Evolutionary conservation across 1,140 invertebrate genomes (phyloP).

Genomic region (Argopecten irradians): DNA sequence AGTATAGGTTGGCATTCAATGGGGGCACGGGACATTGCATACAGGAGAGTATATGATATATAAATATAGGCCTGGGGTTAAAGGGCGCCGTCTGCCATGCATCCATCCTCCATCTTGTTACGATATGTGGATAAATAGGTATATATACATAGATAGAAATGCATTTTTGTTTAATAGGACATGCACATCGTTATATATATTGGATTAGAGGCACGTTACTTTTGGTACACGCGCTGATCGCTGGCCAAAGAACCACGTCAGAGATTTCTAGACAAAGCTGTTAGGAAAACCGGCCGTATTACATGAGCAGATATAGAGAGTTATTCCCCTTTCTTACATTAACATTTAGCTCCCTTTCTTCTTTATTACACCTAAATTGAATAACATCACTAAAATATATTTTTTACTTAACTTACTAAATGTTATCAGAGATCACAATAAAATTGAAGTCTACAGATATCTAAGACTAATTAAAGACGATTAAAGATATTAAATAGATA

Average conservation of each 20-base stretch:
- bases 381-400: no score
- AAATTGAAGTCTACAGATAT: no score
- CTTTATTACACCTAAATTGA: no score
- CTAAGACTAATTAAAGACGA: no score
- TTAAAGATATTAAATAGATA: no score
- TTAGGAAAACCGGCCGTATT: neutral
- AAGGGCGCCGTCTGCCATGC: conserved; percentile 44
- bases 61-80: conserved; percentile 38
- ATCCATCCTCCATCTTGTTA: conserved; percentile 55
- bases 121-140: conserved; percentile 36
- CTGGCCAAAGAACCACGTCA: neutral
- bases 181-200: conserved; percentile 16
- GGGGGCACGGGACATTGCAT: conserved; percentile 6
- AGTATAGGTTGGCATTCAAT: conserved; percentile 23
- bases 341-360: neutral
- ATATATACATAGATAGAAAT: conserved; percentile 28
- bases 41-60: conserved; percentile 31
- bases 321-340: neutral
- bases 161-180: conserved; percentile 4
- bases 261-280: conserved; percentile 15
- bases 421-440: no score
- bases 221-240: neutral
- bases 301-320: neutral
- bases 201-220: neutral
- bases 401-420: no score